Evolutionary conservation across 2,888 invertebrate species (phyloP), one percentile per base, ranked within the genome.

Genomic region (Lasioglossum leucozonium): DNA sequence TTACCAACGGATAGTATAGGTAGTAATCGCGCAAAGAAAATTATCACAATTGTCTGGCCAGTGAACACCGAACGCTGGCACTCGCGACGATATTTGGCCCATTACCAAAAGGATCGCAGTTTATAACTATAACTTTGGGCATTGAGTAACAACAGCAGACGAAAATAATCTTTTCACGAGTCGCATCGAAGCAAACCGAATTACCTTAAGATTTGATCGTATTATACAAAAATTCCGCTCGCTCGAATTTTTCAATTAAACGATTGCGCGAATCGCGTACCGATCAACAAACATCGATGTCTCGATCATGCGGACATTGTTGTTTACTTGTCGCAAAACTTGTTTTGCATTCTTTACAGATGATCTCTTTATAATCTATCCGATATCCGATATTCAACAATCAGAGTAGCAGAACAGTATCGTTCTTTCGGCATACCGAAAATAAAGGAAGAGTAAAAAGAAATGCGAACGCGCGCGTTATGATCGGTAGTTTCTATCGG

Each of bases 131-230:
- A 86, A 86, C 79, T 85, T 79, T 55, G 69, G 65, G 69, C 44
- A 86, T 86, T 86, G 79, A 77, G 79, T 74, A 82, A 82, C 74
- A 65, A 74, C 79, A n/a, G 65, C 16, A 67, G 73, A 79, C 82
- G 37, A 86, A 86, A 86, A 86, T 86, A 86, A 81, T 86, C 78
- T 84, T 73, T 42, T 78, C 58, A 58, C 55, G 58, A 75, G 72
- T 44, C 58, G 65, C 51, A 79, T 79, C 72, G 40, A 75, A 74
- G 67, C 22, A 37, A 85, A 47, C 55, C 55, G 74, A 78, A 79
- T 84, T 78, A 26, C 51, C 78, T 44, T 67, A 11, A 78, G 71
- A 73, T 84, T 75, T n/a, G 34, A 67, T 72, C 67, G 42, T 13
- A 34, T 51, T 74, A 13, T 6, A 18, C 8, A 79, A 22, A 78